Conservation (phyloP, 2,888 invertebrate genomes). For the Apoderus coryli region DNA sequence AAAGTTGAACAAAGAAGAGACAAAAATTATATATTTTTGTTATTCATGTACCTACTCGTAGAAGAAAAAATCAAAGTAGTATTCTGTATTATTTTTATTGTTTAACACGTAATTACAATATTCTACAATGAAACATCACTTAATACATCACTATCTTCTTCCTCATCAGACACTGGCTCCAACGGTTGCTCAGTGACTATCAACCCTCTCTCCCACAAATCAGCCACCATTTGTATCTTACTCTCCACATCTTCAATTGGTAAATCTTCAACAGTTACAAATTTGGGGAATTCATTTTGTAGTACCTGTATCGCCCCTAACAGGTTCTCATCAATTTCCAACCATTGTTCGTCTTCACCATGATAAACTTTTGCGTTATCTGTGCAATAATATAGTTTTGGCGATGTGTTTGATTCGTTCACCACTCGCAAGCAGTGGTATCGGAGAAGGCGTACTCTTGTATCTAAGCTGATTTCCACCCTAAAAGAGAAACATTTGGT, state of each 20-base stretch:
- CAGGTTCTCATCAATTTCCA: conserved; percentile 56
- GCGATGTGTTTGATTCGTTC: conserved; percentile 42
- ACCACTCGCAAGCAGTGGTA: conserved; percentile 44
- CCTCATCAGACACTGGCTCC: too few species aligned
- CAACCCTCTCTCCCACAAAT: conserved; percentile 72
- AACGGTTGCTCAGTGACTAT: conserved; percentile 48
- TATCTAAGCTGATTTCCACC: conserved; percentile 48
- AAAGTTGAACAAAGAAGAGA: too few species aligned
- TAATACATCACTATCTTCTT: too few species aligned
- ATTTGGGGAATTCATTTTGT: conserved; percentile 63
- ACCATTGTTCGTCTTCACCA: conserved; percentile 58
- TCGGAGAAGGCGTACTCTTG: conserved; percentile 43
- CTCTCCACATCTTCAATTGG: conserved; percentile 47
- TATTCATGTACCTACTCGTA: too few species aligned
- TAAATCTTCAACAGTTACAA: conserved; percentile 53
- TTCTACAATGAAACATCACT: too few species aligned
- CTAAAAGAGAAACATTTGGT: conserved; percentile 21
- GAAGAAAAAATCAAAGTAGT: too few species aligned
- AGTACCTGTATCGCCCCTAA: conserved; percentile 58
- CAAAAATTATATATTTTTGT: too few species aligned
- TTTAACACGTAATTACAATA: too few species aligned
- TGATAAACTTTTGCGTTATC: conserved; percentile 82
- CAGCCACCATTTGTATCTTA: conserved; percentile 53
- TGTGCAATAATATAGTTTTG: conserved; percentile 63
- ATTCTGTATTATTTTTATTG: too few species aligned